Evolutionary conservation across 2,113 vertebrate genomes (phyloP).

Genomic region (Myotis brandtii): DNA sequence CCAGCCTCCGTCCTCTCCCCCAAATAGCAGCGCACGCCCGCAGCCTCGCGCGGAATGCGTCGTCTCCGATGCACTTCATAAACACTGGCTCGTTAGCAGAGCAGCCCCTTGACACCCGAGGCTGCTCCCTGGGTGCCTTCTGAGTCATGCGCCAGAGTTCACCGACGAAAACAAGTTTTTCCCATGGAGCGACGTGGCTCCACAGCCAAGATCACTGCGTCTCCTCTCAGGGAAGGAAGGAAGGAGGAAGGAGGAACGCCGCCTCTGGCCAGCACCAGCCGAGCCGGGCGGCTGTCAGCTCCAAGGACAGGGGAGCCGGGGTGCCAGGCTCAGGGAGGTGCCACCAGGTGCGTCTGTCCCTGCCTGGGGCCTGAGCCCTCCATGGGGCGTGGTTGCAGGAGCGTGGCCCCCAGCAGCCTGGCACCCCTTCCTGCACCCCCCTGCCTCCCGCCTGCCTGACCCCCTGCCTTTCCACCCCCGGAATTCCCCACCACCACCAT

Average conservation of each 20-base stretch:
- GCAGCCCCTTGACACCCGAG: slow-evolving; percentile 43
- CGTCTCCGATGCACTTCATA: slow-evolving; percentile 3
- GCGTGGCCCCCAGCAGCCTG: neutral
- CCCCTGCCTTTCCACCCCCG: neutral
- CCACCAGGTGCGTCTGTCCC: neutral
- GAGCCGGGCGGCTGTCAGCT: neutral
- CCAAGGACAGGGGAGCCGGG: neutral
- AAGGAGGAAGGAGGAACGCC: neutral
- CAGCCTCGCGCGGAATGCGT: neutral
- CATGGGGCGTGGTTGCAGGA: neutral
- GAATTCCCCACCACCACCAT: neutral
- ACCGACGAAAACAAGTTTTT: slow-evolving; percentile 68
- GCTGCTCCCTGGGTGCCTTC: slow-evolving; percentile 54
- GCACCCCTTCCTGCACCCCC: neutral
- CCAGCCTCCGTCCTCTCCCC: neutral
- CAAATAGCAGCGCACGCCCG: neutral
- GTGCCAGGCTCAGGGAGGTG: neutral
- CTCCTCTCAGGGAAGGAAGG: neutral
- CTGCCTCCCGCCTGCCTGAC: neutral
- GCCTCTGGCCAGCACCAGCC: neutral
- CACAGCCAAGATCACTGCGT: neutral
- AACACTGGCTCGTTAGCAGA: slow-evolving; percentile 60
- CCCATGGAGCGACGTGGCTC: slow-evolving; percentile 1
- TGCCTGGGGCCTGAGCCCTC: neutral
- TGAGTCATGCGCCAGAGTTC: slow-evolving; percentile 51